Evolutionary conservation across 1,140 invertebrate genomes (phyloP).

Genomic region (Brachionus rotundiformis): DNA sequence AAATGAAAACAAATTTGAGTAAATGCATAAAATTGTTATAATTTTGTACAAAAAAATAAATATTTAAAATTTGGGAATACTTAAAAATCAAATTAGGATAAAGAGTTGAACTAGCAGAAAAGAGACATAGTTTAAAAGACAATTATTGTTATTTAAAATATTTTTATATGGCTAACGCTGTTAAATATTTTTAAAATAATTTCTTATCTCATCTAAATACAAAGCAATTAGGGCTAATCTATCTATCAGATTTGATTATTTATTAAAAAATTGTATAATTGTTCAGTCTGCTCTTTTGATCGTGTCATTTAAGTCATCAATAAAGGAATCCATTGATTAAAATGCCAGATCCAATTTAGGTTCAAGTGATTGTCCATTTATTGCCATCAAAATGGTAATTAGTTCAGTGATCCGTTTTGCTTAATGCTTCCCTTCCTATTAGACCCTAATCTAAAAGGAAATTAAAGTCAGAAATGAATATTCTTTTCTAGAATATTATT

Average conservation of each 20-base stretch:
- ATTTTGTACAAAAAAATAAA: slow-evolving; percentile 12
- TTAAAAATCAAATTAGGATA: slow-evolving; percentile 5
- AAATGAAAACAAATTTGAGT: background rate
- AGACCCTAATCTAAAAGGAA: background rate
- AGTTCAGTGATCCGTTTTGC: background rate
- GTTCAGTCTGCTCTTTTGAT: background rate
- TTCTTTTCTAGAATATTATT: too few species aligned
- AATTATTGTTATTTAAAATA: too few species aligned
- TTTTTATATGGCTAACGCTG: background rate
- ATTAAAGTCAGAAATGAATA: background rate
- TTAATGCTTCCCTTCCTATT: too few species aligned
- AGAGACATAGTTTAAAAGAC: background rate
- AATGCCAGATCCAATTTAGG: background rate
- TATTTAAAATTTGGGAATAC: slow-evolving; percentile 7
- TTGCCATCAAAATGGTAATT: background rate
- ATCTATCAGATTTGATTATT: background rate
- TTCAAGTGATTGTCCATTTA: background rate
- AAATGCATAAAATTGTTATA: background rate
- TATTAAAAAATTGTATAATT: background rate
- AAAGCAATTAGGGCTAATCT: background rate
- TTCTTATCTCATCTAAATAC: background rate
- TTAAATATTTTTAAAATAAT: background rate
- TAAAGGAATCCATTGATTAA: background rate
- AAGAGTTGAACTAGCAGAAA: slow-evolving; percentile 1
- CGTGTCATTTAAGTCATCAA: too few species aligned